Evolutionary conservation across 92 coral and sea anemone genomes (phyloP), one percentile per base, ranked within the genome.

Genomic region (Palythoa caribaeorum): DNA sequence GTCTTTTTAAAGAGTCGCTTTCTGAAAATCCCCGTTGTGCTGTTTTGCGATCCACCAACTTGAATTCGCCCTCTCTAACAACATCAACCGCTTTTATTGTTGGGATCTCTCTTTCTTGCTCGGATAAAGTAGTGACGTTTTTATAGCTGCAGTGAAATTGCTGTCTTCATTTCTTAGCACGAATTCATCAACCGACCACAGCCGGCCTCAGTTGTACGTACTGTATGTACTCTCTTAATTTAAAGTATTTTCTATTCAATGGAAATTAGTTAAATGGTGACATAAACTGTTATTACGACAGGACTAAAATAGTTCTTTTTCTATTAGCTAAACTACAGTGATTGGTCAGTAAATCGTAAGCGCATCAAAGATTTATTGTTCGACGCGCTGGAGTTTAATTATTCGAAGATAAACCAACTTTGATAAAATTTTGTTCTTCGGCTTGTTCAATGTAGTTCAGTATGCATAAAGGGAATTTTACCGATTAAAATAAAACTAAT

Each of bases 291-390:
- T 81, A 81, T 81, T 81, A 81, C 57, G 74, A 59, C 35, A 47
- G 40, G 40, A 15, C 60, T 48, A 81, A 81, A 81, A 47, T 81
- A 81, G 76, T 65, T n/a, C 62, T 48, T 51, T 81, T 81, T 81
- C 86, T 66, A 81, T 81, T 81, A 81, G 15, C 28, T 5, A 2
- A 65, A 51, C 75, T 71, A 9, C 55, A 9, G 40, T 36, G 57
- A 81, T 81, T 81, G 86, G 86, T 8, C 19, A 13, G 7, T 3
- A 44, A 11, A 21, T 40, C 38, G 21, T 62, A 44, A 81, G 53
- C 86, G 14, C 86, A 81, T 81, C 37, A 66, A 81, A 81, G n/a
- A 81, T 81, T 81, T 47, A 81, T 81, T 81, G 76, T 81, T 47
- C 59, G 55, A 81, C 38, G 17, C 62, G 39, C 76, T 65, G 86